Percentiles rank a stretch among this genome's conserved stretches.
Evolutionary conservation across 1,140 invertebrate species (phyloP).

Genomic region (Diorhabda elongata): DNA sequence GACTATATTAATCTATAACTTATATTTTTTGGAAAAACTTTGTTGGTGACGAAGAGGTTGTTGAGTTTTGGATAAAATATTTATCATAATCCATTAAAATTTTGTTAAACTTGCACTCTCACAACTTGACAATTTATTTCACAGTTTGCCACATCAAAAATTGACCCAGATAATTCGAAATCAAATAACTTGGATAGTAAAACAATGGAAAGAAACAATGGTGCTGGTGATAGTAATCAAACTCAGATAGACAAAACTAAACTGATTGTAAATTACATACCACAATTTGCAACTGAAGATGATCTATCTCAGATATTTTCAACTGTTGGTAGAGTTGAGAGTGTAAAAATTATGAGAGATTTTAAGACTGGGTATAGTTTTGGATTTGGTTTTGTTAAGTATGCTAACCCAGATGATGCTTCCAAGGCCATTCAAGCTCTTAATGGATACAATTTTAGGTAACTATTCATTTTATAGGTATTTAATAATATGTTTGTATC

Average conservation of each 20-base stretch:
- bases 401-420: conserved; percentile 79
- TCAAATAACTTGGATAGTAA: conserved; percentile 8
- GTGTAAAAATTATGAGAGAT: conserved; percentile 89
- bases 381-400: conserved; percentile 96
- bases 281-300: conserved; percentile 87
- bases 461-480: conserved; percentile 5
- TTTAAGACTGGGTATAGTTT: conserved; percentile 88
- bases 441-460: conserved; percentile 66
- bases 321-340: conserved; percentile 81
- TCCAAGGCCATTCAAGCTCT: conserved; percentile 77
- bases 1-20: too few relatives aligned
- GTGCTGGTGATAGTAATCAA: conserved; percentile 33
- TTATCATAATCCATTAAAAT: too few relatives aligned
- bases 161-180: background rate
- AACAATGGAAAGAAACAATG: conserved; percentile 30
- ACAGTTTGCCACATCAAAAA: conserved; percentile 23
- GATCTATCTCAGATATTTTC: conserved; percentile 86
- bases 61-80: too few relatives aligned
- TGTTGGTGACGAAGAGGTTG: too few relatives aligned
- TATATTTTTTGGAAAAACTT: too few relatives aligned
- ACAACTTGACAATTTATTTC: conserved; percentile 9
- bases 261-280: conserved; percentile 93
- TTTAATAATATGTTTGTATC: background rate
- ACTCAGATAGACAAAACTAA: conserved; percentile 60
- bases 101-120: conserved; percentile 2